Percentiles rank a stretch among this genome's conserved stretches.
Conservation (phyloP, 2,797 vertebrate species). For the Linurgus olivaceus region DNA sequence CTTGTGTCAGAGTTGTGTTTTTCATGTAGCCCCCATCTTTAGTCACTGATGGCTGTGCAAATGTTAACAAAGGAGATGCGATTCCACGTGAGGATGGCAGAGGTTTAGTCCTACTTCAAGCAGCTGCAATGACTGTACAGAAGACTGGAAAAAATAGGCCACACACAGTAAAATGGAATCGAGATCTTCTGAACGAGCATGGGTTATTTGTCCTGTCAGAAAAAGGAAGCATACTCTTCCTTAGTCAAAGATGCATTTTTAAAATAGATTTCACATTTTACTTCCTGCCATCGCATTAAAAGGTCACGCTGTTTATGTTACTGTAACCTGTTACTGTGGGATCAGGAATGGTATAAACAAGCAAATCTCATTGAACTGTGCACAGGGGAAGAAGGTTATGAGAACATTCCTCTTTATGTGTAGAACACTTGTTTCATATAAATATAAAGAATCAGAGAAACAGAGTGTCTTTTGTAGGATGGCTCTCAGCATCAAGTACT, state of each 20-base stretch:
- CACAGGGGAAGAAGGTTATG: conserved; percentile 28
- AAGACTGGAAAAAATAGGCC: not conserved
- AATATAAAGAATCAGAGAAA: conserved; percentile 43
- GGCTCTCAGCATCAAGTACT: not conserved
- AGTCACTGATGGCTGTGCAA: not conserved
- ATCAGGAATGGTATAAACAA: conserved; percentile 36
- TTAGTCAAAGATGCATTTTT: conserved; percentile 53
- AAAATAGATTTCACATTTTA: conserved; percentile 63
- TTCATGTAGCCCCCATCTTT: not conserved
- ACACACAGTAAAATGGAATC: not conserved
- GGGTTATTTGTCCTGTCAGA: conserved; percentile 47
- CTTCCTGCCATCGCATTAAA: conserved; percentile 54
- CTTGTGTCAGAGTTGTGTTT: not conserved
- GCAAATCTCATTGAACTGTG: not conserved
- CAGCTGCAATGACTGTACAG: not conserved
- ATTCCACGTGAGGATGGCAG: not conserved
- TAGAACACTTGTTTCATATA: conserved; percentile 30
- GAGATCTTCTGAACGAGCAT: not conserved
- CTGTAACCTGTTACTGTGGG: conserved; percentile 47
- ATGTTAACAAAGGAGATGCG: not conserved
- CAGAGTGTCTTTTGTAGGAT: conserved; percentile 5
- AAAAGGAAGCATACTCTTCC: conserved; percentile 64
- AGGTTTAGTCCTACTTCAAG: not conserved
- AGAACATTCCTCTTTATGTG: conserved; percentile 34
- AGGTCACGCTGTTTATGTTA: conserved; percentile 56